Evolutionary conservation across 2,888 invertebrate genomes (phyloP), one percentile per base, ranked within the genome.

Genomic region (Sympetrum striolatum): DNA sequence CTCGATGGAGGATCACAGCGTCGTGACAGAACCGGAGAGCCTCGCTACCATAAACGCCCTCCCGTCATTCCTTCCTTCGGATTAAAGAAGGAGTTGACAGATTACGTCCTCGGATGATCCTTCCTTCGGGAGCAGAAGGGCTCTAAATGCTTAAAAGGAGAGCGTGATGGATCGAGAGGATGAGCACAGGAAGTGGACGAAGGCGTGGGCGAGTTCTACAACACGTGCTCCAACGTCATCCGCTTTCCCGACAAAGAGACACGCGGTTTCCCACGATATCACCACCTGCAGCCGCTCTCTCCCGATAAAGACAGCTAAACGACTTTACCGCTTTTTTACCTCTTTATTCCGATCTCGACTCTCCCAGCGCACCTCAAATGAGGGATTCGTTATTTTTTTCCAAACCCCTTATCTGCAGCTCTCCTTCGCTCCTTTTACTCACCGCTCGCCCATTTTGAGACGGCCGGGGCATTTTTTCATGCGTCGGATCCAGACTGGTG

Each of bases 251-350:
- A 86, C 86, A 53, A 53, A 53, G 53, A 53, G 53, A 53, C 53
- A 18, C 53, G 8, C 15, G 53, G 53, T 86, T 86, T 86, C 86
- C 86, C 86, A 86, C 86, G 86, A 86, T 86, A 60, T 86, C 60
- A 60, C 86, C 86, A 86, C 86, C 86, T 60, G 86, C 60, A 31
- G 37, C 10, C 31, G 18, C 86, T n/a, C 25, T 48, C n/a, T 48
- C 25, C 81, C 81, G 73, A 73, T 73, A 73, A 73, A 73, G 73
- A 73, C 73, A 73, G 31, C 73, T 73, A 73, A 73, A 73, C 73
- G 73, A 73, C 64, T 64, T 44, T 64, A 64, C 73, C 73, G 25
- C n/a, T 64, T 64, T 73, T 73, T 31, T 31, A 31, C 25, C 25
- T 73, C 73, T 73, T 73, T 73, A 73, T 73, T 73, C 73, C 31